Evolutionary conservation across 1,140 invertebrate species (phyloP).

Genomic region (Hycleus phaleratus): DNA sequence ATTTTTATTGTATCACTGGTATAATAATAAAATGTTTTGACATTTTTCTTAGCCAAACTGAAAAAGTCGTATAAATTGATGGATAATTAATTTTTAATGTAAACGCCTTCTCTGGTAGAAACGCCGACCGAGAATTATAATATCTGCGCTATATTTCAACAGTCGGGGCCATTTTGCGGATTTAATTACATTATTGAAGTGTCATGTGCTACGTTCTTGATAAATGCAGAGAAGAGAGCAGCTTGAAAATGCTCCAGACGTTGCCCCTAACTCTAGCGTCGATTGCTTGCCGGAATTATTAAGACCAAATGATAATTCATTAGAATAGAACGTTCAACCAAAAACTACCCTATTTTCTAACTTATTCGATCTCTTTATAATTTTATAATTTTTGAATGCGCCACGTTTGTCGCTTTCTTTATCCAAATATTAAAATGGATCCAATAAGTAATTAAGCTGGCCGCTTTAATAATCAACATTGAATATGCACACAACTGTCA

Average conservation of each 20-base stretch:
- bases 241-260: slow-evolving; percentile 23
- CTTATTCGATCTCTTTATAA: too few species aligned
- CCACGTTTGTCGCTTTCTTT: slow-evolving; percentile 23
- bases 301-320: slow-evolving; percentile 34
- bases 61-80: slow-evolving; percentile 31
- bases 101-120: slow-evolving; percentile 28
- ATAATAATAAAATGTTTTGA: slow-evolving; percentile 10
- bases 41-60: slow-evolving; percentile 2
- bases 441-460: slow-evolving; percentile 18
- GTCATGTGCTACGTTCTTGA: slow-evolving; percentile 40
- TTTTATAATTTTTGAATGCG: neutral
- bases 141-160: slow-evolving; percentile 39
- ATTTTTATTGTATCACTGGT: too few species aligned
- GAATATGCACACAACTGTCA: slow-evolving; percentile 19
- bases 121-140: slow-evolving; percentile 37
- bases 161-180: slow-evolving; percentile 37
- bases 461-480: slow-evolving; percentile 19
- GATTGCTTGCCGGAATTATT: slow-evolving; percentile 26
- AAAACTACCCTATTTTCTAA: slow-evolving; percentile 4
- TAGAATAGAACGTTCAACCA: slow-evolving; percentile 13
- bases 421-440: slow-evolving; percentile 8
- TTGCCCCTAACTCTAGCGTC: slow-evolving; percentile 13
- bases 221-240: slow-evolving; percentile 35
- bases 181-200: slow-evolving; percentile 44
- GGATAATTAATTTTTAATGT: slow-evolving; percentile 39